phyloP scores from a whole-genome alignment of 2,113 vertebrate genomes.

The Cranoglanis bouderius region DNA sequence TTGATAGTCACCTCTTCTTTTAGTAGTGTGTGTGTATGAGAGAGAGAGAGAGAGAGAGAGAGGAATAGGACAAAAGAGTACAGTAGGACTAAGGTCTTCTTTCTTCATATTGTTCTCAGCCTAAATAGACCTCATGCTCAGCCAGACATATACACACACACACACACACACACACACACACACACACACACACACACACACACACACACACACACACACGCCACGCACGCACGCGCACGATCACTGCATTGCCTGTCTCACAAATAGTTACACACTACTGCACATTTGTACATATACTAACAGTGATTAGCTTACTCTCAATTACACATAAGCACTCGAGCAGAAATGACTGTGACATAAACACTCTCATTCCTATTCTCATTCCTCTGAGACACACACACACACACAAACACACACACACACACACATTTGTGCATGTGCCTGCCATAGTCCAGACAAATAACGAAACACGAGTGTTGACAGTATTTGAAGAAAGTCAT shows the following conservation, averaged over 20 bases:
- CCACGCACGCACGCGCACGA: slow-evolving; percentile 24
- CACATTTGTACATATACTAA: slow-evolving; percentile 42
- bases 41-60: too few species aligned
- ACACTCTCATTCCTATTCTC: slow-evolving; percentile 26
- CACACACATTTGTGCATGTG: not conserved
- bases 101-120: slow-evolving; percentile 27
- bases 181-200: slow-evolving; percentile 23
- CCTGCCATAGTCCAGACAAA: not conserved
- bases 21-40: not conserved
- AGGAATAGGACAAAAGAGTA: not conserved
- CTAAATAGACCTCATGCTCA: slow-evolving; percentile 32
- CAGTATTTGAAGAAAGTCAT: slow-evolving; percentile 21
- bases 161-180: slow-evolving; percentile 34
- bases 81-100: not conserved
- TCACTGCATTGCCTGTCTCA: not conserved
- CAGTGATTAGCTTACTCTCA: slow-evolving; percentile 42
- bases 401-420: slow-evolving; percentile 3
- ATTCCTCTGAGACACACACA: slow-evolving; percentile 12
- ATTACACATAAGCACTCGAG: slow-evolving; percentile 37
- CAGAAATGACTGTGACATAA: slow-evolving; percentile 36
- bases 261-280: slow-evolving; percentile 36
- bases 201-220: slow-evolving; percentile 27
- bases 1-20: not conserved
- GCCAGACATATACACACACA: slow-evolving; percentile 31
- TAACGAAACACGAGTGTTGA: slow-evolving; percentile 5